phyloP scores from a whole-genome alignment of 2,888 invertebrate genomes.

The Dione juno region DNA sequence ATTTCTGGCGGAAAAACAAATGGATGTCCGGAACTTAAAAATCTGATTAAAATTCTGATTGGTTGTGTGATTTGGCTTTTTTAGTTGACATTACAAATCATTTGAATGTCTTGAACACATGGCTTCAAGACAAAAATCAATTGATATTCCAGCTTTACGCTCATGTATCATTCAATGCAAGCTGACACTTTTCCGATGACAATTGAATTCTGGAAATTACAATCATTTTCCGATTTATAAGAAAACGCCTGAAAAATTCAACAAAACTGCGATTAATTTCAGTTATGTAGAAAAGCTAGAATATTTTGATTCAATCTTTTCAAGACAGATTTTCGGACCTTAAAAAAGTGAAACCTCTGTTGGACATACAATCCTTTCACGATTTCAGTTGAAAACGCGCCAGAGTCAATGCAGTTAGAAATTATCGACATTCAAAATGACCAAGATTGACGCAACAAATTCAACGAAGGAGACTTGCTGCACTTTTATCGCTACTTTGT shows the following conservation, averaged over 20 bases:
- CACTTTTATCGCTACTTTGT: too few species aligned
- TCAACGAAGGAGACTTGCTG: too few species aligned
- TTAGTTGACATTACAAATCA: too few species aligned
- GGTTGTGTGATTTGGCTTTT: neutral
- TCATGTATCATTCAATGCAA: neutral
- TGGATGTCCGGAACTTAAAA: neutral
- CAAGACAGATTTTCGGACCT: neutral
- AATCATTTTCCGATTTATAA: neutral
- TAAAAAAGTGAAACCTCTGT: slow-evolving; percentile 1
- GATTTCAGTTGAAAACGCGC: neutral
- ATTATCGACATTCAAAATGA: too few species aligned
- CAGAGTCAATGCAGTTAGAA: too few species aligned
- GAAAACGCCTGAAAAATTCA: neutral
- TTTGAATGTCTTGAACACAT: too few species aligned
- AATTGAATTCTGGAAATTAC: neutral
- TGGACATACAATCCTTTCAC: neutral
- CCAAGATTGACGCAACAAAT: too few species aligned
- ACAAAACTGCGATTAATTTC: too few species aligned
- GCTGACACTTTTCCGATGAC: neutral
- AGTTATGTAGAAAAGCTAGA: too few species aligned
- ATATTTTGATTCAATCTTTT: neutral
- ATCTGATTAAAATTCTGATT: too few species aligned
- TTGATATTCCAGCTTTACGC: too few species aligned
- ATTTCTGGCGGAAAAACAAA: slow-evolving; percentile 36
- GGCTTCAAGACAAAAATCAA: too few species aligned